Evolutionary conservation across 2,797 vertebrate species (phyloP), one percentile per base, ranked within the genome.

Genomic region (Thripadectes ignobilis): DNA sequence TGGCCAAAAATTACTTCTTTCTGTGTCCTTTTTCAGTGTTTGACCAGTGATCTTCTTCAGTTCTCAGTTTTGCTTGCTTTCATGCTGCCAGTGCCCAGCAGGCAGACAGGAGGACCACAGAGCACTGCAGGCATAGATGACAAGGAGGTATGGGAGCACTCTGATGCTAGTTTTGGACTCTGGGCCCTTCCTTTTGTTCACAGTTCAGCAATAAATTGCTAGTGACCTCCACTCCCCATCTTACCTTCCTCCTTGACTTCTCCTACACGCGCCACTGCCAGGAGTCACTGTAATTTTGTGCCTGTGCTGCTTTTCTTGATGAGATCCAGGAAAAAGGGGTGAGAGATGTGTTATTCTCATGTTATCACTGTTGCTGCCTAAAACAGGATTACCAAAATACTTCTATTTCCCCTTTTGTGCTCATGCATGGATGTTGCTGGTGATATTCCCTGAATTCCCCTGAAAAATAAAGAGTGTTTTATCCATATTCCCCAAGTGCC

Each of bases 401-500:
- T 86, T 80, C 55, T 63, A 8, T 90, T 94, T 85, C 38, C 29
- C n/a, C 88, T 87, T 96, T 78, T 97, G 95, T 97, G 75, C 55
- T 93, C 41, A 27, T 67, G 74, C 86, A 91, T 2, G 86, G 96
- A 96, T 97, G 96, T 96, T 97, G 88, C 66, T 68, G 82, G 73
- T 89, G 95, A 97, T 97, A 97, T 88, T 94, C 83, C 83, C 83
- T 52, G 82, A 91, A 96, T 92, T 96, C 85, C 79, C 65, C 38
- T 32, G 59, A 67, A 95, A 96, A 96, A 94, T 89, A 96, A 96
- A 94, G 94, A 71, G 29, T 62, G 87, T 97, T 97, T 96, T 92
- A 97, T 97, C 93, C 48, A 14, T 75, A 86, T 96, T 97, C 90
- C 86, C 92, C 85, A 93, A 97, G 91, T 65, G 59, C 80, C 62